phyloP scores from a whole-genome alignment of 2,797 vertebrate genomes.

The Sciurus vulgaris region DNA sequence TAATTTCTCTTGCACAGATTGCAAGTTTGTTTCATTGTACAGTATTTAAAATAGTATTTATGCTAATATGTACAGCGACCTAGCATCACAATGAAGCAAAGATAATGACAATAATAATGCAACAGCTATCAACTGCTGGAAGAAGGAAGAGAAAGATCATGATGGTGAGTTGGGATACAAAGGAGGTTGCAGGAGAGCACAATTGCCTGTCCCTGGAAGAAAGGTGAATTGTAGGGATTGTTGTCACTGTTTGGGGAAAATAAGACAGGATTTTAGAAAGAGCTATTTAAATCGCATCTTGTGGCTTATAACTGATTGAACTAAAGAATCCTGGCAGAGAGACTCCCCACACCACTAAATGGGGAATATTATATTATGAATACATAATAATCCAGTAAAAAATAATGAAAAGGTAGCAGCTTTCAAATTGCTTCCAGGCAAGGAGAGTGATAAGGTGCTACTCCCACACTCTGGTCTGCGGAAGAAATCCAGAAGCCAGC shows the following conservation, averaged over 20 bases:
- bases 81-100: conserved; percentile 26
- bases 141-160: background rate
- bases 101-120: background rate
- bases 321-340: conserved; percentile 18
- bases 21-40: background rate
- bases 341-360: background rate
- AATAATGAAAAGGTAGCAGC: conserved; percentile 3
- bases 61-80: background rate
- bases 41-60: background rate
- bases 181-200: background rate
- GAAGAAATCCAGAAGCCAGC: conserved; percentile 6
- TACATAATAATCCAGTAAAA: background rate
- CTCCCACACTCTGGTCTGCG: background rate
- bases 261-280: background rate
- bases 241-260: background rate
- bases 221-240: background rate
- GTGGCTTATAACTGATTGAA: background rate
- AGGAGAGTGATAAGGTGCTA: background rate
- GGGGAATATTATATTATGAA: conserved; percentile 5
- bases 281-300: background rate
- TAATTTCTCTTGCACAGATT: conserved; percentile 6
- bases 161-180: background rate
- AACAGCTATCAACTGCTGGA: background rate
- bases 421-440: conserved; percentile 2
- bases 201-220: background rate